These are phyloP conservation scores for Hirundichthys speculiger DNA, from an alignment of 2,113 vertebrate species.

Conservation along the genomic window DNA sequence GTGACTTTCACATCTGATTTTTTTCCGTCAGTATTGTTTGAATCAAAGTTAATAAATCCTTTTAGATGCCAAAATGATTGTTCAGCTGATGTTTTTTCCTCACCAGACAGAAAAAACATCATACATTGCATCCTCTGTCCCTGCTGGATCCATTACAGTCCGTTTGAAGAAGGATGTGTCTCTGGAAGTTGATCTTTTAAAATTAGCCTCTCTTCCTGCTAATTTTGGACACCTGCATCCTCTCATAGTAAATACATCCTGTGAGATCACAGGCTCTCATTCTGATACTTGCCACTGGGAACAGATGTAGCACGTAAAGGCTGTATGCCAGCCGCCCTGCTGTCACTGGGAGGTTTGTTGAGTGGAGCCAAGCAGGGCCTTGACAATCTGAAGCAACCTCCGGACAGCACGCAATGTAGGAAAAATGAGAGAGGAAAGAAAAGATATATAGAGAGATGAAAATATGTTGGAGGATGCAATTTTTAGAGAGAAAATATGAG, in stretches of 20 bases:
- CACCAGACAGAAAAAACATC: background rate
- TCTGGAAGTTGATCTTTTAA: slow-evolving; percentile 48
- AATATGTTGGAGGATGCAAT: background rate
- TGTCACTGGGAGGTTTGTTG: slow-evolving; percentile 33
- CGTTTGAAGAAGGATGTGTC: slow-evolving; percentile 20
- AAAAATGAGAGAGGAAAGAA: background rate
- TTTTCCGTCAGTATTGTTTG: too few relatives aligned
- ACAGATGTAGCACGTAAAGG: slow-evolving; percentile 34
- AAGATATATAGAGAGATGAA: background rate
- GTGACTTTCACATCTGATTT: too few relatives aligned
- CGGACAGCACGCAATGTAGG: slow-evolving; percentile 4
- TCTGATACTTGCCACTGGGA: slow-evolving; percentile 44
- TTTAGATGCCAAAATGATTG: too few relatives aligned
- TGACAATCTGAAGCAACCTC: slow-evolving; percentile 21
- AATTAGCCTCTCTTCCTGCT: slow-evolving; percentile 69
- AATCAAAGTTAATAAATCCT: too few relatives aligned
- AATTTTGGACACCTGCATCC: slow-evolving; percentile 73
- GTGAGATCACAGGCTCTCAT: slow-evolving; percentile 51
- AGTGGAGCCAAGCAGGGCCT: slow-evolving; percentile 1
- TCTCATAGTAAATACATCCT: slow-evolving; percentile 69
- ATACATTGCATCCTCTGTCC: slow-evolving; percentile 1
- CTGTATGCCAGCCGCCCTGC: slow-evolving; percentile 12
- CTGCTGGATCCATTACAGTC: background rate
- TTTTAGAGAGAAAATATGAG: background rate
- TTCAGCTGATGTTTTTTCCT: background rate